Conservation (phyloP, 1,140 invertebrate genomes). For the Branchinecta lynchi region DNA sequence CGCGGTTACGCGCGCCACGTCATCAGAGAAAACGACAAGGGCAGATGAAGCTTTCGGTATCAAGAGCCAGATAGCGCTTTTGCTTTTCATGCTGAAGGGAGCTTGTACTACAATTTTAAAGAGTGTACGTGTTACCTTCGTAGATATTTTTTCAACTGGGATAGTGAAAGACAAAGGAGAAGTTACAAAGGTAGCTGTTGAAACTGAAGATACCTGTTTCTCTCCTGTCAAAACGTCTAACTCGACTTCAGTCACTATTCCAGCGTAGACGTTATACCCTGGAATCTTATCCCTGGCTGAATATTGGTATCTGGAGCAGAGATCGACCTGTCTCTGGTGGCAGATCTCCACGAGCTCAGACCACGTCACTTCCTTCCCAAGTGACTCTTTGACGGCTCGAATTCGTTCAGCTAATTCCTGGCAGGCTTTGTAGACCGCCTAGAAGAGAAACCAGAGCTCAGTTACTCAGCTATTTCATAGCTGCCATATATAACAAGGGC, state of each 20-base stretch:
- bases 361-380: neutral
- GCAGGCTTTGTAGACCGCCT: neutral
- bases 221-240: conserved; percentile 14
- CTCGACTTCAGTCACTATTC: conserved; percentile 14
- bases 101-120: too few relatives aligned
- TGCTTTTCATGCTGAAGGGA: too few relatives aligned
- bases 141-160: too few relatives aligned
- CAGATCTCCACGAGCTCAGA: neutral
- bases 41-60: too few relatives aligned
- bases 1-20: too few relatives aligned
- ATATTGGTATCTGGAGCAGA: neutral
- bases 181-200: too few relatives aligned
- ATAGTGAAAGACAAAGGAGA: too few relatives aligned
- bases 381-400: neutral
- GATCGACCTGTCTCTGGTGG: neutral
- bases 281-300: neutral
- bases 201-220: neutral
- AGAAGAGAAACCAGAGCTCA: neutral
- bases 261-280: conserved; percentile 5
- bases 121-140: too few relatives aligned
- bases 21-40: too few relatives aligned
- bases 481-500: too few relatives aligned
- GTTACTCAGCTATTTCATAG: too few relatives aligned
- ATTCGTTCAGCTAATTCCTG: neutral
- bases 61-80: too few relatives aligned